Base-by-base conservation (phyloP, 1,140 invertebrate genomes). In the Pseudomyrmex concolor region DNA sequence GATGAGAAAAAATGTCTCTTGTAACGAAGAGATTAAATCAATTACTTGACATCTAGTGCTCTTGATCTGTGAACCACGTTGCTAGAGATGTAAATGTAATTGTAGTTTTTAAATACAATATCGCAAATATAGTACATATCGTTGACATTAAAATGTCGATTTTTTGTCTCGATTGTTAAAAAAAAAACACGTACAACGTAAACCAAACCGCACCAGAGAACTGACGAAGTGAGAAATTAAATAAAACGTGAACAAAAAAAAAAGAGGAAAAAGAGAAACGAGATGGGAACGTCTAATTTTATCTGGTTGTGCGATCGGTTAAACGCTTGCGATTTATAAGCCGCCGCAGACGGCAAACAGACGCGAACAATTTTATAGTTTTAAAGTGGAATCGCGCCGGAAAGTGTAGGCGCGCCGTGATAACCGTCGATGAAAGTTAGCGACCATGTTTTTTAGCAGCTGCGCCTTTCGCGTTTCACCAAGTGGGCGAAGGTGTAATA, bases 381-480 rank as follows among this genome's bases (percentile, higher is more conserved):
- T 25, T 71, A 57, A 80, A 84, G 34, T 74, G 51, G 82, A 86
- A 84, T 70, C n/a, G n/a, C 54, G 48, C 34, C 85, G 60, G 86
- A 85, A 88, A 85, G 83, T 87, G 86, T 84, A 62, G 70, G 50
- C 45, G 57, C 50, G 76, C 54, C 83, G 43, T 25, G 43, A 78
- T 84, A 74, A 64, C 5, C 9, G 13, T 54, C 55, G 81, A 88
- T 89, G 87, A 89, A 88, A 89, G 87, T 82, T 60, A 57, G 22
- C 74, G 80, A 84, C 25, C 25, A 25, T 89, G 74, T 73, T 50
- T 73, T 45, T 34, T 34, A 34, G 15, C 45, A 59, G 70, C 67
- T 87, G 57, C 57, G 60, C 81, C 86, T 88, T 78, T 83, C 67
- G 57, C 77, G 63, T 88, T 88, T 88, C 83, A 83, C 83, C 72